Percentiles rank a stretch among this genome's conserved stretches.
These are phyloP conservation scores for Magallana gigas DNA, from an alignment of 1,140 invertebrate species.

Conservation along the genomic window DNA sequence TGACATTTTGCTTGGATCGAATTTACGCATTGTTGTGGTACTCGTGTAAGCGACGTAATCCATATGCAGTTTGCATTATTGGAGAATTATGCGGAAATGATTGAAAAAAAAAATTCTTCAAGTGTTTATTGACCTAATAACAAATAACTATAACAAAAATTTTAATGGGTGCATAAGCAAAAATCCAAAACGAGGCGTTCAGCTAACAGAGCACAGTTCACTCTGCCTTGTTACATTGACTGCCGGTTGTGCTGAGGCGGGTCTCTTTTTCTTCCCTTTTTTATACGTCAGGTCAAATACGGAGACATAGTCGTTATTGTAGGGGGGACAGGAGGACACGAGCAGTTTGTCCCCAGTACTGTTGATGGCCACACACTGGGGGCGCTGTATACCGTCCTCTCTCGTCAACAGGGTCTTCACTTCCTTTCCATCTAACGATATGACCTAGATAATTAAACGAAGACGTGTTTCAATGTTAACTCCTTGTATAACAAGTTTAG, in stretches of 20 bases:
- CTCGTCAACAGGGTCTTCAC: slow-evolving; percentile 37
- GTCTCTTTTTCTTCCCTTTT: neutral
- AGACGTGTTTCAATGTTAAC: too few species aligned
- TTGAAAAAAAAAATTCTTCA: too few species aligned
- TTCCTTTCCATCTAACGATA: slow-evolving; percentile 41
- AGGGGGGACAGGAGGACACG: slow-evolving; percentile 47
- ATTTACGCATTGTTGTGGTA: too few species aligned
- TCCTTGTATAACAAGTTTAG: too few species aligned
- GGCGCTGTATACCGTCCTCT: slow-evolving; percentile 46
- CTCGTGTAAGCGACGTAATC: too few species aligned
- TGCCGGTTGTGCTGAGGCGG: neutral
- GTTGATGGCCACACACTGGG: slow-evolving; percentile 41
- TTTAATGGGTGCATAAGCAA: too few species aligned
- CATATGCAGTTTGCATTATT: too few species aligned
- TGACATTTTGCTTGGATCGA: too few species aligned
- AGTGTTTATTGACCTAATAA: too few species aligned
- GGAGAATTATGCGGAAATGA: too few species aligned
- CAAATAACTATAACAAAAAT: too few species aligned
- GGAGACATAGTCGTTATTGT: slow-evolving; percentile 33
- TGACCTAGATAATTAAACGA: slow-evolving; percentile 23
- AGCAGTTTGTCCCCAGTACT: slow-evolving; percentile 46
- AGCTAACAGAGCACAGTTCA: neutral
- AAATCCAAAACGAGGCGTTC: neutral
- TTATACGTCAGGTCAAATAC: slow-evolving; percentile 48
- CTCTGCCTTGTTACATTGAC: neutral